phyloP scores from a whole-genome alignment of 2,113 vertebrate species.

The Morone chrysops region DNA sequence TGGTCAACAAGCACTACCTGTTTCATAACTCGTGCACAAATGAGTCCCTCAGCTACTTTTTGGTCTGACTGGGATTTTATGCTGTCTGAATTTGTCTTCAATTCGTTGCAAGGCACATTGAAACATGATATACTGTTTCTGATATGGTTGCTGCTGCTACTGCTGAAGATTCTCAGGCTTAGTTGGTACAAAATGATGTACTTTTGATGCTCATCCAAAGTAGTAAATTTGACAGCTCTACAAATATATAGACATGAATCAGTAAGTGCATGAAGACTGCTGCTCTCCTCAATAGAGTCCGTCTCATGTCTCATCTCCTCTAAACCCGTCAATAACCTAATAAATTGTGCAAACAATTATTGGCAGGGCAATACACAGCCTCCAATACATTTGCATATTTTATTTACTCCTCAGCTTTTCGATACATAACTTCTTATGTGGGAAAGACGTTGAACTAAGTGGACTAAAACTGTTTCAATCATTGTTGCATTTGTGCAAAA shows the following conservation, averaged over 20 bases:
- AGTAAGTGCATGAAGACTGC: not conserved
- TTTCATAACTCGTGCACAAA: not conserved
- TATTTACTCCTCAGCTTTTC: constrained; percentile 22
- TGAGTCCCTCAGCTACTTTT: not conserved
- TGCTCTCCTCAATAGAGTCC: not conserved
- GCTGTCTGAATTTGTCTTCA: not conserved
- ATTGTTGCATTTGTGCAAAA: not conserved
- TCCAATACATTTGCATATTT: constrained; percentile 6
- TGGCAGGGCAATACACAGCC: constrained; percentile 26
- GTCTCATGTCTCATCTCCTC: constrained; percentile 7
- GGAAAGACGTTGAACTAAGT: constrained; percentile 12
- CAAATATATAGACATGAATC: constrained; percentile 10
- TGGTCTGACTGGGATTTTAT: not conserved
- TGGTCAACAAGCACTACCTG: not conserved
- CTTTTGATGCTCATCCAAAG: constrained; percentile 12
- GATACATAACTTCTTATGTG: not conserved
- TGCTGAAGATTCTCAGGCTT: not conserved
- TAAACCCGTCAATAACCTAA: constrained; percentile 34
- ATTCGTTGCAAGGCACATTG: not conserved
- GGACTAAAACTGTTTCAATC: not conserved
- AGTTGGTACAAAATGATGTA: not conserved
- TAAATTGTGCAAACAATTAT: constrained; percentile 38
- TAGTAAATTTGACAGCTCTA: constrained; percentile 2
- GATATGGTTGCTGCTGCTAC: not conserved
- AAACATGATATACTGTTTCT: constrained; percentile 2